Base-by-base conservation (phyloP, 2,113 vertebrate species). In the Nothobranchius kuhntae region DNA sequence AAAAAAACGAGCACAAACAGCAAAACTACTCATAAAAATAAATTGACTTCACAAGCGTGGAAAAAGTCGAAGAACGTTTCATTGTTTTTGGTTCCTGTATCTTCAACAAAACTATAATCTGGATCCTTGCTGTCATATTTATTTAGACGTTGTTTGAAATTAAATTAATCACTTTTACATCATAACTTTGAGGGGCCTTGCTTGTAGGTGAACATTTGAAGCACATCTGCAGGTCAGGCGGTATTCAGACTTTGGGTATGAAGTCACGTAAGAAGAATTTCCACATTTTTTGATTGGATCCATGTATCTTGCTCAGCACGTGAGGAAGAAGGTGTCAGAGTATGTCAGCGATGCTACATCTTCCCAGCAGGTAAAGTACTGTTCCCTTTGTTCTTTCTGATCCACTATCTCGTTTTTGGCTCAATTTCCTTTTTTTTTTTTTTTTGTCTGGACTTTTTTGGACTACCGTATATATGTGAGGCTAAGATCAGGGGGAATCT, bases 241-340 rank as follows among this genome's bases (percentile, higher is more conserved):
- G 60, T 50, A 69, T 54, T 48, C 57, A 54, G 68, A 76, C 55
- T 36, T 52, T 81, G 65, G 61, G 65, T 71, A 79, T 89, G 84
- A 84, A 68, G 75, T 89, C 84, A 87, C 65, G 79, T 71, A 67
- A 69, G 65, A 40, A 75, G 82, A 1, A 80, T 73, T 42, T 86
- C 86, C 88, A 81, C 84, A 65, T 59, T 57, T 75, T 77, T 53
- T 73, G 76, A 89, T 88, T 69, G 79, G 76, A 90, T 81, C 60
- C 82, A 74, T 86, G 80, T 77, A 87, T 87, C 80, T 82, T 61
- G 80, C 80, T 70, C 66, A 84, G 53, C 81, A 88, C 67, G 72
- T 81, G 83, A 76, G 1, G 71, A 73, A 73, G 73, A 60, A 61
- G 66, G 71, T 78, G 82, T 79, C 82, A 73, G 74, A 74, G 69